phyloP scores from a whole-genome alignment of 1,140 invertebrate genomes.

The Zaprionus africanus region DNA sequence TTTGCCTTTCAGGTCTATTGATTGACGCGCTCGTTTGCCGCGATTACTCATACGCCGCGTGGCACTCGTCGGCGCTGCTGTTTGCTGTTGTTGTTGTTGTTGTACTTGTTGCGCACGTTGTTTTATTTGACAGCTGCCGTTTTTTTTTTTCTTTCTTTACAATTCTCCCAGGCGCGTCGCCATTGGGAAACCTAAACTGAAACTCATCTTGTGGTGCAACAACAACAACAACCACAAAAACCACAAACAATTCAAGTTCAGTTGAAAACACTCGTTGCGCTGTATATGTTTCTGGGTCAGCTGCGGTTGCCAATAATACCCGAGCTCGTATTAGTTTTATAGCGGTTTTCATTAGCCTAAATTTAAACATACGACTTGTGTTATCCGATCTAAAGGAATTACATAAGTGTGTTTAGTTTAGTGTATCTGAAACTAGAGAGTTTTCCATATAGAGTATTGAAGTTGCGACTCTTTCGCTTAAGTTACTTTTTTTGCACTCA shows the following conservation, averaged over 20 bases:
- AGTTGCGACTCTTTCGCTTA: not conserved
- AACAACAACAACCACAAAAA: constrained; percentile 2
- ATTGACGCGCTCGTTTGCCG: constrained; percentile 54
- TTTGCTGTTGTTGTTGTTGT: constrained; percentile 14
- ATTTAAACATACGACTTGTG: not conserved
- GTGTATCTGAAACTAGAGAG: no score
- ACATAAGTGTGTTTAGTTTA: no score
- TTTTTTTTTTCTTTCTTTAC: constrained; percentile 22
- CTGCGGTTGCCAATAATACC: constrained; percentile 23
- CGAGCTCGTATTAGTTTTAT: not conserved
- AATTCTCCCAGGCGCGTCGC: constrained; percentile 28
- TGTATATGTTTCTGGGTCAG: constrained; percentile 35
- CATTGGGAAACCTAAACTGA: constrained; percentile 26
- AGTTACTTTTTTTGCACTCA: not conserved
- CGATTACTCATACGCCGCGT: constrained; percentile 70
- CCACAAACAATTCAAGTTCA: constrained; percentile 38
- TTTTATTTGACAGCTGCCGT: constrained; percentile 43
- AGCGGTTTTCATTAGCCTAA: constrained; percentile 15
- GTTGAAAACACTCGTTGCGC: constrained; percentile 7
- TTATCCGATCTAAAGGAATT: not conserved
- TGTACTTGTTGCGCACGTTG: constrained; percentile 45
- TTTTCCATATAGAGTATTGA: not conserved
- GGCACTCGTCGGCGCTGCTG: constrained; percentile 36
- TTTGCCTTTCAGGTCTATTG: constrained; percentile 42
- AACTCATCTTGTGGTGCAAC: constrained; percentile 19